A percentile compares a stretch with the other conserved stretches of the same genome.
Conservation (phyloP, 2,888 invertebrate genomes). For the Horisme vitalbata region DNA sequence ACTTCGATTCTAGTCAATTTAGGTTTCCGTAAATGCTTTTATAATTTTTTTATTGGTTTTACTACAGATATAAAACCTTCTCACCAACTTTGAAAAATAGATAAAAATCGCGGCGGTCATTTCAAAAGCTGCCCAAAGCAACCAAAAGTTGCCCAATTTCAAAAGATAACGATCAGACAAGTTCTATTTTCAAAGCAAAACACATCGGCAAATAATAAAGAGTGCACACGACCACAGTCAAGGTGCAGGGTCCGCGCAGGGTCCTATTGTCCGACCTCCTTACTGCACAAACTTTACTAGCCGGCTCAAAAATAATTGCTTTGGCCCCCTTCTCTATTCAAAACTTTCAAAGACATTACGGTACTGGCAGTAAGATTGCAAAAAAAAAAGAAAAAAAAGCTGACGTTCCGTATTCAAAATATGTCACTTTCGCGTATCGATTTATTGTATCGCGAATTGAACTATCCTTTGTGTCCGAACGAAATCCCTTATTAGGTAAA, state of each 20-base stretch:
- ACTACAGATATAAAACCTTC: no score
- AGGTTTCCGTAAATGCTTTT: no score
- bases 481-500: constrained; percentile 69
- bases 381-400: constrained; percentile 64
- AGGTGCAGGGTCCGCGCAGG: constrained; percentile 51
- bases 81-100: not conserved
- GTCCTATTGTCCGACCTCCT: constrained; percentile 58
- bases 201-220: constrained; percentile 55
- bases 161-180: constrained; percentile 50
- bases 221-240: constrained; percentile 66
- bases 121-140: constrained; percentile 7
- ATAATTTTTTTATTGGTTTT: no score
- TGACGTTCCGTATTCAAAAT: constrained; percentile 78
- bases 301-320: constrained; percentile 71
- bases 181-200: constrained; percentile 61
- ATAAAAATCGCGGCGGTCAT: not conserved
- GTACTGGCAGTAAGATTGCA: constrained; percentile 35
- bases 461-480: constrained; percentile 51
- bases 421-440: constrained; percentile 75
- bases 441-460: constrained; percentile 67
- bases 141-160: constrained; percentile 37
- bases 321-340: constrained; percentile 64
- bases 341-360: constrained; percentile 37
- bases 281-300: constrained; percentile 52
- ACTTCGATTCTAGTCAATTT: no score